A percentile compares a stretch with the other conserved stretches of the same genome.
These are phyloP conservation scores for Tipula lateralis DNA, from an alignment of 2,888 invertebrate genomes.

Conservation along the genomic window DNA sequence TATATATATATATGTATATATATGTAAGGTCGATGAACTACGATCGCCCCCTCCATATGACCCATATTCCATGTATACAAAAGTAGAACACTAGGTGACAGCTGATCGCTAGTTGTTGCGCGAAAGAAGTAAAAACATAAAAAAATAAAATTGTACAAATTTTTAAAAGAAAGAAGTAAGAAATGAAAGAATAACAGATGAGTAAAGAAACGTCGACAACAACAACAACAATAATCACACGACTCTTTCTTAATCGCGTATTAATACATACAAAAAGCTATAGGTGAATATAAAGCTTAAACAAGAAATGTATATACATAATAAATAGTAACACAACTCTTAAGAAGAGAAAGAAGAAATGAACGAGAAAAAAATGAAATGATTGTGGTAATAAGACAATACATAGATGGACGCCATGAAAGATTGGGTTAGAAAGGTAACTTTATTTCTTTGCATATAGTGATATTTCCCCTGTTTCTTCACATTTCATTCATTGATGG, in stretches of 20 bases:
- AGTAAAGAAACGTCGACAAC: neutral
- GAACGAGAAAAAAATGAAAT: neutral
- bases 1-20: neutral
- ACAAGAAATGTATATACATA: neutral
- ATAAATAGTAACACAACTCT: neutral
- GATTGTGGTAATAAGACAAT: neutral
- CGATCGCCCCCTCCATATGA: constrained; percentile 35
- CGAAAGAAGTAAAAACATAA: constrained; percentile 1
- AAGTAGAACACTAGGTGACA: constrained; percentile 46
- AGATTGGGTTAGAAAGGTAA: constrained; percentile 29
- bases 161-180: neutral
- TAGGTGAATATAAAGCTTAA: neutral
- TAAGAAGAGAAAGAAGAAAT: constrained; percentile 11
- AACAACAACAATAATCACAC: constrained; percentile 2
- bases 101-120: constrained; percentile 39
- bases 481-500: neutral
- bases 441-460: neutral
- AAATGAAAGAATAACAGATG: neutral
- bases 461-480: neutral
- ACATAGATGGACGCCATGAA: neutral
- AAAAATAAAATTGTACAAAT: neutral
- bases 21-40: constrained; percentile 41
- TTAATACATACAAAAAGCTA: neutral
- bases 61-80: constrained; percentile 40
- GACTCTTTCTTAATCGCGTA: neutral